Percentiles rank a stretch among this genome's conserved stretches.
Evolutionary conservation across 1,140 invertebrate species (phyloP).

Genomic region (Rhizoglyphus robini): DNA sequence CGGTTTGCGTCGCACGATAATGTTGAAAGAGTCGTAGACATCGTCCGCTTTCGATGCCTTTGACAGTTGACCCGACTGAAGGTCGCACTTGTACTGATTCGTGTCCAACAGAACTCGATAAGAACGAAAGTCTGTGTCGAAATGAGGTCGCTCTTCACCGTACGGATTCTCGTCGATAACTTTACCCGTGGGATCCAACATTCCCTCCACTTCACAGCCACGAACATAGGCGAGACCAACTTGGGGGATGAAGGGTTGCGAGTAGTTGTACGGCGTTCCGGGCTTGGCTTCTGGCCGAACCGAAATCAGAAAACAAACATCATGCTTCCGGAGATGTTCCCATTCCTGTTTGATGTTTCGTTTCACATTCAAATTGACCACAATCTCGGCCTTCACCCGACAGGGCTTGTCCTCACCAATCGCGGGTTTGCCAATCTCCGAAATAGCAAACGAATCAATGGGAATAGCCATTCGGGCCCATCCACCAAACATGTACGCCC

Average conservation of each 20-base stretch:
- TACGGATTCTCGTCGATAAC: slow-evolving; percentile 87
- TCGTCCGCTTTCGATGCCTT: slow-evolving; percentile 43
- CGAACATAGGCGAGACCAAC: slow-evolving; percentile 79
- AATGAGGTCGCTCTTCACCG: slow-evolving; percentile 58
- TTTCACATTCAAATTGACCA: slow-evolving; percentile 74
- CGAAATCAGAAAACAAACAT: slow-evolving; percentile 90
- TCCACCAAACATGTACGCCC: slow-evolving; percentile 74
- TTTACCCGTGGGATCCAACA: slow-evolving; percentile 87
- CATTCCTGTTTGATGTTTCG: slow-evolving; percentile 88
- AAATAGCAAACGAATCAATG: slow-evolving; percentile 76
- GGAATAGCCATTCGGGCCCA: slow-evolving; percentile 98
- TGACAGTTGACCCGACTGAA: slow-evolving; percentile 42
- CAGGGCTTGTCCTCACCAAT: slow-evolving; percentile 83
- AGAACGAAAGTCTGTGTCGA: slow-evolving; percentile 76
- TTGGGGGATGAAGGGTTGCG: slow-evolving; percentile 70
- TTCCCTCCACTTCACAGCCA: slow-evolving; percentile 96
- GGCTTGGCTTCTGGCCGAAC: slow-evolving; percentile 59
- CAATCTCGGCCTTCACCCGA: slow-evolving; percentile 80
- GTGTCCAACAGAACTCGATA: slow-evolving; percentile 68
- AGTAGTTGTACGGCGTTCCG: slow-evolving; percentile 64
- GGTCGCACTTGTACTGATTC: slow-evolving; percentile 65
- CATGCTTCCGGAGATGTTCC: slow-evolving; percentile 91
- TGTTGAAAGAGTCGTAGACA: slow-evolving; percentile 93
- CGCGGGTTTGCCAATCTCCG: slow-evolving; percentile 56
- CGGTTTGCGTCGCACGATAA: slow-evolving; percentile 89